Conservation (phyloP, 2,113 vertebrate genomes). For the Xiphophorus couchianus region DNA sequence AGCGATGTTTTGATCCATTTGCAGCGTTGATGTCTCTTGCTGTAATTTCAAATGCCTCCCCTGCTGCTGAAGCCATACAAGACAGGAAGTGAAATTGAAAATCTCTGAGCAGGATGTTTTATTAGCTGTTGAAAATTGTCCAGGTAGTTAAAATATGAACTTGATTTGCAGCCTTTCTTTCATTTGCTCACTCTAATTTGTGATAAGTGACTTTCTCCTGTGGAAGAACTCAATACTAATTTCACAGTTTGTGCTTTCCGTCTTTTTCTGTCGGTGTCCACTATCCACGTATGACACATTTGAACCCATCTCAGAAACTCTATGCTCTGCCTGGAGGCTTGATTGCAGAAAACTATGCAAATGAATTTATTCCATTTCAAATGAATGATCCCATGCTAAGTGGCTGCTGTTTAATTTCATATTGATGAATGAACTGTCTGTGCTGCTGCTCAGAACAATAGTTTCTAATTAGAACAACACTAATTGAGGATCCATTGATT, state of each 20-base stretch:
- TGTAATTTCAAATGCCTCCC: constrained; percentile 46
- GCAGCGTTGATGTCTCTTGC: constrained; percentile 46
- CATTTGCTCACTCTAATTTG: constrained; percentile 69
- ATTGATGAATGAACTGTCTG: constrained; percentile 70
- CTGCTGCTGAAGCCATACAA: constrained; percentile 24
- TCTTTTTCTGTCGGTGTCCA: constrained; percentile 4
- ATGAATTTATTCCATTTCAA: constrained; percentile 71
- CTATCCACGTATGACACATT: constrained; percentile 21
- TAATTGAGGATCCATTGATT: constrained; percentile 71
- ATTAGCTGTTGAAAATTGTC: constrained; percentile 58
- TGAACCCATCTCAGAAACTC: constrained; percentile 19
- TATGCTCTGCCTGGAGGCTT: constrained; percentile 30
- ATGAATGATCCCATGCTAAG: constrained; percentile 71
- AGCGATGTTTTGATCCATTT: constrained; percentile 43
- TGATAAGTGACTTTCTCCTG: constrained; percentile 55
- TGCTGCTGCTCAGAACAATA: constrained; percentile 64
- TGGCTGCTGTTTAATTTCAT: constrained; percentile 75
- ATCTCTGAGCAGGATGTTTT: constrained; percentile 52
- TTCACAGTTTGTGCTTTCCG: constrained; percentile 55
- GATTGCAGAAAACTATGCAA: constrained; percentile 46
- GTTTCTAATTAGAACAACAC: constrained; percentile 67
- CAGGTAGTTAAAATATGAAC: constrained; percentile 55
- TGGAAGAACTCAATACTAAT: constrained; percentile 49
- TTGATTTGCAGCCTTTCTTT: constrained; percentile 66
- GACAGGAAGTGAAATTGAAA: constrained; percentile 50